Evolutionary conservation across 1,140 invertebrate species (phyloP).

Genomic region (Atta texana): DNA sequence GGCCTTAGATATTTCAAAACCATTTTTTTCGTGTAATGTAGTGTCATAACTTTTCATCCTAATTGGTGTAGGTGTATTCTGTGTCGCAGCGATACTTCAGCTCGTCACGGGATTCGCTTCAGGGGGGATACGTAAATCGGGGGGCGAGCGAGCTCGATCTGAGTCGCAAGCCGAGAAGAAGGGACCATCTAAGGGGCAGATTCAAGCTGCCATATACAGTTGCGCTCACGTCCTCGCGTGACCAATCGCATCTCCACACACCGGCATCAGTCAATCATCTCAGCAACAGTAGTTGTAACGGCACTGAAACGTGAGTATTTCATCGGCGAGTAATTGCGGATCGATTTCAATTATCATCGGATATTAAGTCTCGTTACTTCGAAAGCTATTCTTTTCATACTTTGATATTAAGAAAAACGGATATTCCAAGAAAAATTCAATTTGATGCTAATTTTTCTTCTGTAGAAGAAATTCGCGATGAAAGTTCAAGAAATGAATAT

Average conservation of each 20-base stretch:
- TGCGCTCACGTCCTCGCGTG: constrained; percentile 87
- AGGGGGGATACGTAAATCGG: constrained; percentile 90
- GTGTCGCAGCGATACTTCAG: constrained; percentile 88
- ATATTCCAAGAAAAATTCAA: constrained; percentile 56
- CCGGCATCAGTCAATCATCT: constrained; percentile 89
- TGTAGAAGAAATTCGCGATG: not conserved
- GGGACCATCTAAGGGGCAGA: constrained; percentile 88
- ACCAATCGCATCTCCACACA: constrained; percentile 88
- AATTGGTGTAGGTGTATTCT: constrained; percentile 82
- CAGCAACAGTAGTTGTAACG: constrained; percentile 88
- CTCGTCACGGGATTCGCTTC: constrained; percentile 91
- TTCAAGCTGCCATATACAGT: constrained; percentile 89
- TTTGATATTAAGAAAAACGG: not conserved
- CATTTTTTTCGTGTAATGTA: not conserved
- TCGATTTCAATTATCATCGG: constrained; percentile 43
- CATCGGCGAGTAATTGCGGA: not conserved
- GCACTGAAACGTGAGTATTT: constrained; percentile 88
- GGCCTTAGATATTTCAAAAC: too few relatives aligned
- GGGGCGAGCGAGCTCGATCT: constrained; percentile 91
- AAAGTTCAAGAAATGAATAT: constrained; percentile 32
- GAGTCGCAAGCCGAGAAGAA: constrained; percentile 89
- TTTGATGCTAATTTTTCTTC: constrained; percentile 51
- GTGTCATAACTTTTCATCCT: constrained; percentile 54
- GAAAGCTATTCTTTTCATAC: not conserved
- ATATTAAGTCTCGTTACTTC: not conserved